Evolutionary conservation across 2,888 invertebrate genomes (phyloP).

Genomic region (Himalopsyche tibetana): DNA sequence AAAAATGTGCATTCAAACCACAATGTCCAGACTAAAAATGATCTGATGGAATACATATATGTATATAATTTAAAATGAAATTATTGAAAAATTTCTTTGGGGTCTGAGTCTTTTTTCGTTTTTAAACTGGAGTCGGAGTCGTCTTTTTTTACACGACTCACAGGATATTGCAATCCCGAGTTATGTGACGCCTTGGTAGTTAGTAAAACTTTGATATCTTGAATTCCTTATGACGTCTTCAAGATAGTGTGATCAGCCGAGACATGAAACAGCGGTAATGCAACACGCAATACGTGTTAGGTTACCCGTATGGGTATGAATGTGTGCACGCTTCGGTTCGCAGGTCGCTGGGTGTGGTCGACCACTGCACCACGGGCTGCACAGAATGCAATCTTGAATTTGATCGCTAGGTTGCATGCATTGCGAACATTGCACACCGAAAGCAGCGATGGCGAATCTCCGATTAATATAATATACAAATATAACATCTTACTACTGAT

Average conservation of each 20-base stretch:
- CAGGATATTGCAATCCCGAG: no score
- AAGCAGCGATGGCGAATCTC: neutral
- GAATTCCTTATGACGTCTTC: neutral
- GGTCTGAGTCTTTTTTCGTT: no score
- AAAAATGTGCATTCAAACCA: no score
- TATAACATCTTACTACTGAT: no score
- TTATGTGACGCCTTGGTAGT: neutral
- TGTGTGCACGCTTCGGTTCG: neutral
- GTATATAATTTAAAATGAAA: no score
- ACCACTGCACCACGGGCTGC: neutral
- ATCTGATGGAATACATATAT: no score
- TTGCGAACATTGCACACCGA: neutral
- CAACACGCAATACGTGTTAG: conserved; percentile 20
- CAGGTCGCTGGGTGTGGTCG: conserved; percentile 30
- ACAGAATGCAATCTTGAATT: conserved; percentile 32
- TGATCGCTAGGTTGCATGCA: conserved; percentile 2
- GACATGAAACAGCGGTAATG: neutral
- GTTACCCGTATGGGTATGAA: neutral
- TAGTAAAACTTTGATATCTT: neutral
- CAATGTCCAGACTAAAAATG: no score
- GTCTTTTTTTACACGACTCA: no score
- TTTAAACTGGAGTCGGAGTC: no score
- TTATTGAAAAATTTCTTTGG: no score
- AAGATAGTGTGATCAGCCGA: neutral
- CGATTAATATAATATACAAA: no score